Conservation (phyloP, 2,888 invertebrate species). For the Hirtodrosophila duncani region DNA sequence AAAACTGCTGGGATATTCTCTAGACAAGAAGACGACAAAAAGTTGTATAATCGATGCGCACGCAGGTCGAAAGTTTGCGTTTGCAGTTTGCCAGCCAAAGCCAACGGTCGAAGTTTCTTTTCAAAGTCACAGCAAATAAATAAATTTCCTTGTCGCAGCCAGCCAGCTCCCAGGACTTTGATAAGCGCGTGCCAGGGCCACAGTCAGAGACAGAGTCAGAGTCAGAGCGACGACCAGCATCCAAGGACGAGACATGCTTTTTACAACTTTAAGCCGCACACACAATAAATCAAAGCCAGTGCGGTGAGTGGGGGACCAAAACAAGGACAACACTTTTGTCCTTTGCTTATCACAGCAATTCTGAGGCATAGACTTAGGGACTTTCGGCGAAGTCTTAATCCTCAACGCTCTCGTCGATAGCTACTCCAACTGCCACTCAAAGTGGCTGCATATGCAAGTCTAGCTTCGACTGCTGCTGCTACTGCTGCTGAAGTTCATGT, state of each 20-base stretch:
- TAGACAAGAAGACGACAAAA: constrained; percentile 56
- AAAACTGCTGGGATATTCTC: not conserved
- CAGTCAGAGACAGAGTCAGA: no score
- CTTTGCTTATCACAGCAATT: constrained; percentile 51
- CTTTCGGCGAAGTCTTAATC: constrained; percentile 44
- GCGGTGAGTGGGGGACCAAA: constrained; percentile 10
- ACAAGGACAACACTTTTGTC: constrained; percentile 21
- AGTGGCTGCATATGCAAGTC: constrained; percentile 35
- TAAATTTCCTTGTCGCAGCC: constrained; percentile 45
- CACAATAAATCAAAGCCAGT: constrained; percentile 64
- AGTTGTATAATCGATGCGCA: constrained; percentile 70
- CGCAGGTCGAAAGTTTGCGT: constrained; percentile 68
- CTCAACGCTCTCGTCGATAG: constrained; percentile 9
- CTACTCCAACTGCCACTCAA: constrained; percentile 12
- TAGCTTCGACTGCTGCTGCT: constrained; percentile 9
- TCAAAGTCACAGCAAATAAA: constrained; percentile 72
- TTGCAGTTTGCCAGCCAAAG: constrained; percentile 21
- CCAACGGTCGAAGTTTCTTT: constrained; percentile 61
- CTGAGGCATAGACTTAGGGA: constrained; percentile 23
- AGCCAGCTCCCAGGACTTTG: constrained; percentile 25
- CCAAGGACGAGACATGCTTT: constrained; percentile 45
- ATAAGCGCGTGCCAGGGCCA: constrained; percentile 55
- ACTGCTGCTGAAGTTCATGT: constrained; percentile 50
- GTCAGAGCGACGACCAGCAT: no score
- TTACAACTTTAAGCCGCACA: constrained; percentile 53